phyloP scores from a whole-genome alignment of 2,888 invertebrate species.

The Oligia fasciuncula region DNA sequence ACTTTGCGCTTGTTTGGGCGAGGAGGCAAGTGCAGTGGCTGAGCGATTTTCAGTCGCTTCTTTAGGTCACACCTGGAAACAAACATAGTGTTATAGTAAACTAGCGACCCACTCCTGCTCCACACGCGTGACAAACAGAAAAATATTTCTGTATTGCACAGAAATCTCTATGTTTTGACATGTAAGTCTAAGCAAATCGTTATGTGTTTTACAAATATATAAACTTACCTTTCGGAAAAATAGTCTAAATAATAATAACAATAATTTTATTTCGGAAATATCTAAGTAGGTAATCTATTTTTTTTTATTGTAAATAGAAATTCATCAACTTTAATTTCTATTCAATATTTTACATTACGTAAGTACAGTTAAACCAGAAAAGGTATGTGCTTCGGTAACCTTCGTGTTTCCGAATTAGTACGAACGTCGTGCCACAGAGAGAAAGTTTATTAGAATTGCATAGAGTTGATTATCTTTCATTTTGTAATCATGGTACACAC shows the following conservation, averaged over 20 bases:
- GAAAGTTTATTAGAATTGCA: not conserved
- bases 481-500: not conserved
- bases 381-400: not conserved
- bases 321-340: not conserved
- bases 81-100: not conserved
- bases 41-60: slow-evolving; percentile 99
- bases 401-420: not conserved
- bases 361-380: not conserved
- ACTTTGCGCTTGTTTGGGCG: slow-evolving; percentile 98
- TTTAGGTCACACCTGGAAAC: slow-evolving; percentile 96
- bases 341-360: not conserved
- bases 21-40: slow-evolving; percentile 99
- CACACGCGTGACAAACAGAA: not conserved
- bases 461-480: not conserved
- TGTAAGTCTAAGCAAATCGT: not conserved
- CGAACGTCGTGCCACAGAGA: not conserved
- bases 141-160: not conserved
- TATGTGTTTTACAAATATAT: not conserved
- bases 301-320: not conserved
- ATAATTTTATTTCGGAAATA: not conserved
- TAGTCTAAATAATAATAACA: not conserved
- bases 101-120: not conserved
- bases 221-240: not conserved
- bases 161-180: not conserved
- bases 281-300: not conserved